phyloP scores from a whole-genome alignment of 2,888 invertebrate species.

The Pachliopta kotzebuea region DNA sequence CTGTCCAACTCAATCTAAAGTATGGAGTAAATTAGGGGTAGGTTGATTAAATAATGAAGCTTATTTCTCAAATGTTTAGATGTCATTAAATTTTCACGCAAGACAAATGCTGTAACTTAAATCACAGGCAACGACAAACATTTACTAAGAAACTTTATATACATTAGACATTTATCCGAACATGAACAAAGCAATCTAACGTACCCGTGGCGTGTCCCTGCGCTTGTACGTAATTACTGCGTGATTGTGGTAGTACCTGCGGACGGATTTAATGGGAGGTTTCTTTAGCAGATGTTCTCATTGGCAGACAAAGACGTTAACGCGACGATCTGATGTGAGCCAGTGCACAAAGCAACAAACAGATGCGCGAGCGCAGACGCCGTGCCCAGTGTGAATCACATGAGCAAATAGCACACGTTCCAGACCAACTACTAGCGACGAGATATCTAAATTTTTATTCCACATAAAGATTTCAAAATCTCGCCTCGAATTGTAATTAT shows the following conservation, averaged over 20 bases:
- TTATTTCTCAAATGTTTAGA: conserved; percentile 5
- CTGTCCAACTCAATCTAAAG: no score
- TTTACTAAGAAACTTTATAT: conserved; percentile 30
- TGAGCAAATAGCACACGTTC: conserved; percentile 64
- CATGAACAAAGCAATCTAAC: conserved; percentile 50
- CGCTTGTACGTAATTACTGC: conserved; percentile 48
- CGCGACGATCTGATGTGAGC: conserved; percentile 52
- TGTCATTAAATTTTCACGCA: conserved; percentile 1
- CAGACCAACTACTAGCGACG: conserved; percentile 32
- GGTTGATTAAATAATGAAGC: no score
- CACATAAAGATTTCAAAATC: no score
- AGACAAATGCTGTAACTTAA: conserved; percentile 28
- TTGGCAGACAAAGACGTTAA: conserved; percentile 66
- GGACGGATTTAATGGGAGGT: conserved; percentile 47
- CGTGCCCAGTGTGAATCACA: conserved; percentile 75
- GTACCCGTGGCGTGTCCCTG: conserved; percentile 39
- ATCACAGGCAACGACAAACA: conserved; percentile 33
- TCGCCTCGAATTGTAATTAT: no score
- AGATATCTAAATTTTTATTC: conserved; percentile 14
- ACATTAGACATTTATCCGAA: conserved; percentile 45
- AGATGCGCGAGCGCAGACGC: conserved; percentile 68
- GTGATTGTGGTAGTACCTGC: conserved; percentile 46
- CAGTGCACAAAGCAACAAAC: conserved; percentile 58
- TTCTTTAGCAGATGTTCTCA: conserved; percentile 66
- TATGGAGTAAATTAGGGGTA: no score